Evolutionary conservation across 1,140 invertebrate genomes (phyloP), one percentile per base, ranked within the genome.

Genomic region (Reticulitermes speratus): DNA sequence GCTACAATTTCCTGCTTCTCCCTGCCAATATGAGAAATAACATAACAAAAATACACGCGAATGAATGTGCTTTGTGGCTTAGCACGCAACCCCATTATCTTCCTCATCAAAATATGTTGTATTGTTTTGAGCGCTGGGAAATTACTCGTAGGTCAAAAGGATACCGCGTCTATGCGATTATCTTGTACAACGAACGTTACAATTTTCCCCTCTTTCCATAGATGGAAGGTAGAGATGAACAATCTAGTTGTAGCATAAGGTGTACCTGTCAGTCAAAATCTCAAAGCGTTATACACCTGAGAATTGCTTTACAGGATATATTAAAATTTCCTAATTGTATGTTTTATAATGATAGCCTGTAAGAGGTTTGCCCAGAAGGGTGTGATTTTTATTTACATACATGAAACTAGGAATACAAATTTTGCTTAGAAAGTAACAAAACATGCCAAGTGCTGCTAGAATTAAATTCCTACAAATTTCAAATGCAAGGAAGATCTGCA

Each of bases 101-200:
- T 19, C 7, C 7, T n/a, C 65, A 75, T 75, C 65, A 75, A n/a
- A 75, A 75, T 75, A 75, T 75, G 65, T 30, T 16, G 65, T 30
- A 75, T 75, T 75, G 65, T 75, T 75, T 75, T 75, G 65, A 75
- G n/a, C 65, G 25, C 65, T n/a, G 65, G n/a, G 65, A 30, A 75
- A 30, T 75, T 75, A 75, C n/a, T n/a, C n/a, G 19, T 21, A 65
- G 59, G 59, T 65, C 59, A 65, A 65, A 65, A n/a, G 59, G 19
- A 65, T 75, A 11, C n/a, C 65, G 25, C 25, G 25, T n/a, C 14
- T 30, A 30, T 30, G 65, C 65, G 65, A 75, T 75, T 75, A 75
- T 75, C 65, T 14, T 75, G 65, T 75, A 75, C 8, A 75, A 75
- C 25, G 7, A 30, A 21, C 52, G 52, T 16, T 55, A 21, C 52